Conservation (phyloP, 2,888 invertebrate species). For the Dasypogon diadema region DNA sequence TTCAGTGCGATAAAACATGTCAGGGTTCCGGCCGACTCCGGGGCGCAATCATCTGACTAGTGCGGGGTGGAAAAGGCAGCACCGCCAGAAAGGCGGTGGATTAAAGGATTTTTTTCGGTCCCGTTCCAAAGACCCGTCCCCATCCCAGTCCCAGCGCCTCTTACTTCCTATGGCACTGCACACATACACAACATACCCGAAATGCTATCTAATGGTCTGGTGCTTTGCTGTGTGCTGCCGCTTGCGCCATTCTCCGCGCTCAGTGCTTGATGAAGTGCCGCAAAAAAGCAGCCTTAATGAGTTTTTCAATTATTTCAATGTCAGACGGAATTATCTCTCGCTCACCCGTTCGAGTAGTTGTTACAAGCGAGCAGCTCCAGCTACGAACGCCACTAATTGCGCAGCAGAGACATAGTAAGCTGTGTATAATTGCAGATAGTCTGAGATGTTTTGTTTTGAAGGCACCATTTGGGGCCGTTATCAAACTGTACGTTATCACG, state of each 20-base stretch:
- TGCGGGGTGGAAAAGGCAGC: too few relatives aligned
- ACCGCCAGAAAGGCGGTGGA: background rate
- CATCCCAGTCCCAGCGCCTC: background rate
- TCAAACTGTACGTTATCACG: background rate
- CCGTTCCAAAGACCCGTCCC: background rate
- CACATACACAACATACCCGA: background rate
- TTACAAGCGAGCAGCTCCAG: background rate
- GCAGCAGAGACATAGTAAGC: slow-evolving; percentile 7
- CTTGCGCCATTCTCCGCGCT: slow-evolving; percentile 18
- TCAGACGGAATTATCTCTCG: slow-evolving; percentile 52
- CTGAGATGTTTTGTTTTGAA: background rate
- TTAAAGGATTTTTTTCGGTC: background rate
- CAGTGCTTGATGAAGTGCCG: background rate
- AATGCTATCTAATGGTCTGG: background rate
- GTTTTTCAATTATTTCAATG: slow-evolving; percentile 53
- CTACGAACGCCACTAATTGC: slow-evolving; percentile 31
- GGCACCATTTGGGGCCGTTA: background rate
- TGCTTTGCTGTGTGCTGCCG: slow-evolving; percentile 6
- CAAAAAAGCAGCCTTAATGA: slow-evolving; percentile 51
- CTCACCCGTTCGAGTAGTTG: background rate
- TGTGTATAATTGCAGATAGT: background rate
- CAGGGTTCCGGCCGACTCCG: background rate
- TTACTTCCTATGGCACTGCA: background rate
- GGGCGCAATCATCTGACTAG: too few relatives aligned
- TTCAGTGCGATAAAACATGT: background rate